Evolutionary conservation across 2,797 vertebrate species (phyloP), one percentile per base, ranked within the genome.

Genomic region (Diceros bicornis): DNA sequence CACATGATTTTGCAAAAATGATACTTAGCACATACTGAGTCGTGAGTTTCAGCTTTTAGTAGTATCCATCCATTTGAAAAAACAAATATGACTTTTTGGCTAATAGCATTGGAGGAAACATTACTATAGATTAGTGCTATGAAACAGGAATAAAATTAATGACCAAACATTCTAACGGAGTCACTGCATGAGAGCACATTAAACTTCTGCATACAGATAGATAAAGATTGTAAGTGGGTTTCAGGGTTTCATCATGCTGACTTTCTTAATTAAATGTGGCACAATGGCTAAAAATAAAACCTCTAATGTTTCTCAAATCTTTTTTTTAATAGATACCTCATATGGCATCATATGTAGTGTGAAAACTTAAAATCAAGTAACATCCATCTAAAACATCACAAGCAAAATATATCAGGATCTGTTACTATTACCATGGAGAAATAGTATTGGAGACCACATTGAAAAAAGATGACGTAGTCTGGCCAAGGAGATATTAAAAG

Each of bases 21-120:
- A 20, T 83, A 62, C 29, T 96, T 66, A 41, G 29, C 7, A 23
- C 21, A 68, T 74, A 41, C 21, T n/a, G 44, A 89, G 12, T 89
- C 96, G 84, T 96, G 85, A 75, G 23, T 78, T 95, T 90, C 25
- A 69, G 29, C 21, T 96, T 85, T 94, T 44, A 52, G 21, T 81
- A 44, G 18, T 52, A 20, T 74, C 37, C 12, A 52, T 10, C n/a
- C 25, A 84, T 87, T 68, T 84, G 25, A 93, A 83, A 89, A 83
- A 62, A 37, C 59, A 79, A 44, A 89, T 55, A 41, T 77, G 29
- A 75, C 14, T n/a, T 93, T 90, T 82, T 92, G 44, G 29, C 29
- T 77, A 81, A 79, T 57, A 91, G 13, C 11, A 62, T 57, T 95
- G 44, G 17, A 27, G 72, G 10, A 97, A 96, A 93, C 21, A 55